These are phyloP conservation scores for Lophura swinhoii DNA, from an alignment of 2,797 vertebrate genomes.

Conservation along the genomic window DNA sequence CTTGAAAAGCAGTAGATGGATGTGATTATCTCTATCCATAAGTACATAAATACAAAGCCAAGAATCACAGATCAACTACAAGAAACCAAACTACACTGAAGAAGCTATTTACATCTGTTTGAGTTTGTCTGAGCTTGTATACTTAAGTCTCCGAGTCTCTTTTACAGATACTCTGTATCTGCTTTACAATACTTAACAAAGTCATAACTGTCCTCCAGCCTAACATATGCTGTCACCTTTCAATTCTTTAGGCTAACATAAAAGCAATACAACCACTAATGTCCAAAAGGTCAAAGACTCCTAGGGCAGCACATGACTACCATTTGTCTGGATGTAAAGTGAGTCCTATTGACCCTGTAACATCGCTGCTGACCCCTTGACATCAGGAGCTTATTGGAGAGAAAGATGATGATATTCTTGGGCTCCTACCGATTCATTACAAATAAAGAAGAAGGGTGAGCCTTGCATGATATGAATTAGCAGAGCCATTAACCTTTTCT, in stretches of 20 bases:
- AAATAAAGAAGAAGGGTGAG: constrained; percentile 38
- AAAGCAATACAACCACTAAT: constrained; percentile 59
- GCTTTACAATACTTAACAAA: constrained; percentile 16
- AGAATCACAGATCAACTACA: constrained; percentile 21
- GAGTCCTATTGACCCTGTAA: constrained; percentile 55
- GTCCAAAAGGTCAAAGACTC: constrained; percentile 54
- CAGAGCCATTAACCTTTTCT: constrained; percentile 46
- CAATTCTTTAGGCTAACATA: constrained; percentile 39
- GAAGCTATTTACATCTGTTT: not conserved
- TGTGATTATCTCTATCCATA: not conserved
- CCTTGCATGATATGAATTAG: constrained; percentile 36
- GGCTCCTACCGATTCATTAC: constrained; percentile 48
- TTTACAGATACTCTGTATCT: not conserved
- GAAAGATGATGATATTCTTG: constrained; percentile 48
- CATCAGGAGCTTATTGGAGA: constrained; percentile 56
- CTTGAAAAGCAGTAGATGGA: not conserved
- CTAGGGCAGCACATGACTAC: constrained; percentile 49
- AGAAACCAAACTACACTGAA: not conserved
- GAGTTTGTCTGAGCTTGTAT: not conserved
- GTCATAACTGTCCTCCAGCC: not conserved
- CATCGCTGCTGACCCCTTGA: constrained; percentile 71
- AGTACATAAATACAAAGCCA: not conserved
- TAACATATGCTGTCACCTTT: not conserved
- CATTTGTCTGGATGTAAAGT: constrained; percentile 72
- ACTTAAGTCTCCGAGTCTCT: not conserved